These are phyloP conservation scores for Arctocebus calabarensis DNA, from an alignment of 2,797 vertebrate species.

Conservation along the genomic window DNA sequence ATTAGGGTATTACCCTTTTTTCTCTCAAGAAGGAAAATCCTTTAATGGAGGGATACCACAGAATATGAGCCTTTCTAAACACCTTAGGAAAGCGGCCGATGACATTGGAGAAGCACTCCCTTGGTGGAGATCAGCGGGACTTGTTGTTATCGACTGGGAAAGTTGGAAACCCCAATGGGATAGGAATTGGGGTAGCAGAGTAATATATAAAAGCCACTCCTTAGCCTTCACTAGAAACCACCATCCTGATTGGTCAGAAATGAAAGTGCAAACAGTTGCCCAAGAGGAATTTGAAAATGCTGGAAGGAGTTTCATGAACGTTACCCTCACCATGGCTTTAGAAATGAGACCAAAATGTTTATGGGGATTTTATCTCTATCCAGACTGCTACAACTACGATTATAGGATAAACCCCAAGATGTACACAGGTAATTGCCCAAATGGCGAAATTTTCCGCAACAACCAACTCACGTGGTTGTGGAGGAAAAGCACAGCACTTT, in stretches of 20 bases:
- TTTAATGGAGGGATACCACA: slow-evolving; percentile 94
- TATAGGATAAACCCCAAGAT: slow-evolving; percentile 91
- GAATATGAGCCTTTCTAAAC: slow-evolving; percentile 92
- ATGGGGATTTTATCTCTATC: slow-evolving; percentile 96
- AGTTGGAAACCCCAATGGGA: slow-evolving; percentile 96
- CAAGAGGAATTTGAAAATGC: slow-evolving; percentile 93
- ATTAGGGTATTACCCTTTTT: slow-evolving; percentile 94
- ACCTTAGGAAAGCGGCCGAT: slow-evolving; percentile 91
- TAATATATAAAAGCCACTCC: slow-evolving; percentile 93
- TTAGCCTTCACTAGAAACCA: slow-evolving; percentile 90
- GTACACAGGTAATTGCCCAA: slow-evolving; percentile 94
- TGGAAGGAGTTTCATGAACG: slow-evolving; percentile 92
- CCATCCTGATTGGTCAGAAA: slow-evolving; percentile 93
- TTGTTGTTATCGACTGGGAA: slow-evolving; percentile 96
- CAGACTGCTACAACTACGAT: slow-evolving; percentile 96
- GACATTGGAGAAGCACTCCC: slow-evolving; percentile 92
- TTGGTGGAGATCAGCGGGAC: slow-evolving; percentile 92
- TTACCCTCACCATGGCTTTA: slow-evolving; percentile 91
- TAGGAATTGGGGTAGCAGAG: slow-evolving; percentile 94
- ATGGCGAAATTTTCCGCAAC: slow-evolving; percentile 92
- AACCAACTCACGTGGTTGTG: slow-evolving; percentile 95
- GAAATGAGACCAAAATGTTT: slow-evolving; percentile 90
- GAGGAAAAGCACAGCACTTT: slow-evolving; percentile 93
- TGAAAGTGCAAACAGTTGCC: slow-evolving; percentile 90
- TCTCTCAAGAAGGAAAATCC: slow-evolving; percentile 88